Base-by-base conservation (phyloP, 2,113 vertebrate species). In the Rynchops niger region DNA sequence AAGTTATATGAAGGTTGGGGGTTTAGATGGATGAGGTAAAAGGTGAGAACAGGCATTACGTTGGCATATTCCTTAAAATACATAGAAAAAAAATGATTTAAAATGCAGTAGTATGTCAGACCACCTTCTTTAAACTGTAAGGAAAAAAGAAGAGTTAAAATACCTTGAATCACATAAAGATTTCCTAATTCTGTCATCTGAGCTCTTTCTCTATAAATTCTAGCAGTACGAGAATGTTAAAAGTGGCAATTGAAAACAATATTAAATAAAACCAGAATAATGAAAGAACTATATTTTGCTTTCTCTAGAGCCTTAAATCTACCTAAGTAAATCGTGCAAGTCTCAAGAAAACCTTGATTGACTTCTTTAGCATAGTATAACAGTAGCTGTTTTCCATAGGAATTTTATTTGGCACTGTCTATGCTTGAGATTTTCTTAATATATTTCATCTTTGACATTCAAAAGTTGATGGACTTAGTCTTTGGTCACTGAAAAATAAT, bases 1-100 rank as follows among this genome's bases (percentile, higher is more conserved):
- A 95, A 96, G 91, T 96, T 97, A 91, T 91, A 72, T 92, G 92
- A 97, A 97, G 88, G 95, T 84, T 97, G 69, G 49, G 18, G 11
- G 43, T 95, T 95, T 69, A 86, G 72, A 86, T 26, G 25, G 34
- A 59, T 86, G 83, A 95, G 47, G 38, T 71, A 82, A 96, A 93
- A 96, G 90, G 65, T 89, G 17, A 26, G 40, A 62, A 84, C 15
- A 82, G 25, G 30, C 18, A 76, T 66, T 86, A 15, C 6, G 56
- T 84, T 92, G 74, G 9, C 65, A 86, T 58, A 82, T 58, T 80
- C 30, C 15, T 88, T 95, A 70, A 90, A 93, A 91, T 50, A 73
- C 15, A 18, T 23, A 67, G 29, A 55, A 65, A 79, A 79, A 87
- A 1, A 88, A 80, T 65, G 59, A 63, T 63, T 63, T 63, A 20